These are phyloP conservation scores for Callinectes sapidus DNA, from an alignment of 2,888 invertebrate genomes.

Conservation along the genomic window DNA sequence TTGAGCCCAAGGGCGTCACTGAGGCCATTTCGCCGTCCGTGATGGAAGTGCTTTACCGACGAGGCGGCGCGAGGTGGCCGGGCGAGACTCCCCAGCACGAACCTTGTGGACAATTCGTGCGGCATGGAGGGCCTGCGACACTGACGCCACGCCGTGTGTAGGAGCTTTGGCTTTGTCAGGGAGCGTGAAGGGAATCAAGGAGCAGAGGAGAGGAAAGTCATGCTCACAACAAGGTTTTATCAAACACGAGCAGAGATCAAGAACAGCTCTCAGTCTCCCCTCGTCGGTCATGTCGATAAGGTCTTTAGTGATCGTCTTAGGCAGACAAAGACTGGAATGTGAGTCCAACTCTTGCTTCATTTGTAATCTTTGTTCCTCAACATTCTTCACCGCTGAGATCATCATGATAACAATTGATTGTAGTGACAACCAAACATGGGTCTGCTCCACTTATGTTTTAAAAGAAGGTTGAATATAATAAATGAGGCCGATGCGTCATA, in stretches of 20 bases:
- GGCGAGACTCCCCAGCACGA: not conserved
- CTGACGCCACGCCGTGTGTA: not conserved
- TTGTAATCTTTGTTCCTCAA: not conserved
- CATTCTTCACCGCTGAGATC: not conserved
- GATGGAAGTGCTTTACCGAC: not conserved
- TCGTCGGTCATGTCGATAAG: not conserved
- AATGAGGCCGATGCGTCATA: not conserved
- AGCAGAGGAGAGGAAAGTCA: not conserved
- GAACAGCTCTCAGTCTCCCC: not conserved
- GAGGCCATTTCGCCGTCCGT: not conserved
- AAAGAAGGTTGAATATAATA: not conserved
- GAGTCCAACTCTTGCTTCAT: not conserved
- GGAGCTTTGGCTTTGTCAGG: not conserved
- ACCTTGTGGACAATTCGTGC: not conserved
- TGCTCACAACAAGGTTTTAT: not conserved
- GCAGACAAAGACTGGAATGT: not conserved
- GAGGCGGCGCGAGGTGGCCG: not conserved
- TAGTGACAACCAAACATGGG: not conserved
- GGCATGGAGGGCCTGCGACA: not conserved
- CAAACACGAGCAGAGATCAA: not conserved
- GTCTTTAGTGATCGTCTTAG: not conserved
- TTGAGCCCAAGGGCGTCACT: constrained; percentile 58
- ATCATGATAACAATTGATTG: not conserved
- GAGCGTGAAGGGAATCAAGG: not conserved
- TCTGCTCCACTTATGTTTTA: not conserved